phyloP scores from a whole-genome alignment of 2,888 invertebrate species.

The Gymnocheta viridis region DNA sequence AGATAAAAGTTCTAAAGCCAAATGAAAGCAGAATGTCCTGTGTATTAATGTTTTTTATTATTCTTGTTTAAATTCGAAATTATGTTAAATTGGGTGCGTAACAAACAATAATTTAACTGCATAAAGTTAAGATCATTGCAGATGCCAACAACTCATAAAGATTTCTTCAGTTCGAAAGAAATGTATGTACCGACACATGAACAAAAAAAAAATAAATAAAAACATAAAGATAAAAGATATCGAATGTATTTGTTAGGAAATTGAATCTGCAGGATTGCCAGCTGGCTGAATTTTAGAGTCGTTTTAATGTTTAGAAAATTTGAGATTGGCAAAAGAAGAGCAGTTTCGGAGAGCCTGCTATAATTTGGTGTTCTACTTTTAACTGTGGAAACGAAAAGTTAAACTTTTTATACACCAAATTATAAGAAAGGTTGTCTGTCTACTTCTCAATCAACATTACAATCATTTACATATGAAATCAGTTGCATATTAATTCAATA shows the following conservation, averaged over 20 bases:
- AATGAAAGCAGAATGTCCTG: not conserved
- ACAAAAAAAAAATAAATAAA: not conserved
- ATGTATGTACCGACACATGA: too few relatives aligned
- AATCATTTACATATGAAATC: too few relatives aligned
- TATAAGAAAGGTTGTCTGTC: too few relatives aligned
- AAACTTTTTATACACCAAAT: too few relatives aligned
- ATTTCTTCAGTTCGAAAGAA: constrained; percentile 27
- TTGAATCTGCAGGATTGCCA: constrained; percentile 39
- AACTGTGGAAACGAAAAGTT: too few relatives aligned
- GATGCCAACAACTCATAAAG: constrained; percentile 68
- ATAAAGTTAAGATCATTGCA: constrained; percentile 62
- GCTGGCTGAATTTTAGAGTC: not conserved
- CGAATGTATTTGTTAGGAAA: not conserved
- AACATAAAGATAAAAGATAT: not conserved
- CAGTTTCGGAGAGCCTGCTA: too few relatives aligned
- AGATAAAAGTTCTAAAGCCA: not conserved
- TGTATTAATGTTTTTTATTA: constrained; percentile 50
- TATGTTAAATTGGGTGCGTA: constrained; percentile 72
- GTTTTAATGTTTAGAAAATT: not conserved
- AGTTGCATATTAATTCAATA: too few relatives aligned
- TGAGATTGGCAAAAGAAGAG: too few relatives aligned
- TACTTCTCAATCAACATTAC: too few relatives aligned
- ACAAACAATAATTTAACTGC: constrained; percentile 65
- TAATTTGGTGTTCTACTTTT: too few relatives aligned
- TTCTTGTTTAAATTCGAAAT: constrained; percentile 57